Evolutionary conservation across 2,888 invertebrate species (phyloP).

Genomic region (Diarsia brunnea): DNA sequence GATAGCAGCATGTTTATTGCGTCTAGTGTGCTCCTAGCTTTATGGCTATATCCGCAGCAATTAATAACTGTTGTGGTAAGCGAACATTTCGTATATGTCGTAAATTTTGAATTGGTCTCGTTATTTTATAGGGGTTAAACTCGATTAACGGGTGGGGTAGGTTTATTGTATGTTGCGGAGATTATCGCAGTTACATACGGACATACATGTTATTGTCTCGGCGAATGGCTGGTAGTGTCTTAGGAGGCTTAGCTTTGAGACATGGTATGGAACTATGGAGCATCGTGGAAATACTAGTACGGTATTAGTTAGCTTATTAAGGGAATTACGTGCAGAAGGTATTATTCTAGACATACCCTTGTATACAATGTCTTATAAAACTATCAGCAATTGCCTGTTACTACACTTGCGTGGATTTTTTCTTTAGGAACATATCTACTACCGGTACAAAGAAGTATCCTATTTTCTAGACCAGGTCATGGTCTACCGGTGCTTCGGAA

Average conservation of each 20-base stretch:
- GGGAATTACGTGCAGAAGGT: background rate
- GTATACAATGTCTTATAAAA: background rate
- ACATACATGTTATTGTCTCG: slow-evolving; percentile 62
- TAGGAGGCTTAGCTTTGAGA: slow-evolving; percentile 58
- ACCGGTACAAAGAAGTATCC: background rate
- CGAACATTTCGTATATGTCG: slow-evolving; percentile 81
- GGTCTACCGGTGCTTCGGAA: background rate
- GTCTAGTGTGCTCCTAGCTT: slow-evolving; percentile 79
- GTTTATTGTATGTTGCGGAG: slow-evolving; percentile 77
- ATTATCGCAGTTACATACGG: slow-evolving; percentile 68
- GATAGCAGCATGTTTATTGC: slow-evolving; percentile 83
- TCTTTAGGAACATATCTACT: background rate
- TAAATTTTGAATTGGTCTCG: slow-evolving; percentile 82
- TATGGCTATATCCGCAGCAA: slow-evolving; percentile 78
- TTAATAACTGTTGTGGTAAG: slow-evolving; percentile 83
- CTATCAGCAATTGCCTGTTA: background rate
- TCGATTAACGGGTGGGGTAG: slow-evolving; percentile 81
- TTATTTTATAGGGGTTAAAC: slow-evolving; percentile 84
- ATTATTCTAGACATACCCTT: background rate
- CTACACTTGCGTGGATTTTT: background rate
- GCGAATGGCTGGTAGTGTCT: slow-evolving; percentile 46
- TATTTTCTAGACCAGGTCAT: background rate
- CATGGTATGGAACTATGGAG: slow-evolving; percentile 35
- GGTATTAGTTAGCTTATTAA: slow-evolving; percentile 4
- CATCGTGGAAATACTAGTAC: slow-evolving; percentile 26